Conservation (phyloP, 2,797 vertebrate genomes). For the Catharus ustulatus region DNA sequence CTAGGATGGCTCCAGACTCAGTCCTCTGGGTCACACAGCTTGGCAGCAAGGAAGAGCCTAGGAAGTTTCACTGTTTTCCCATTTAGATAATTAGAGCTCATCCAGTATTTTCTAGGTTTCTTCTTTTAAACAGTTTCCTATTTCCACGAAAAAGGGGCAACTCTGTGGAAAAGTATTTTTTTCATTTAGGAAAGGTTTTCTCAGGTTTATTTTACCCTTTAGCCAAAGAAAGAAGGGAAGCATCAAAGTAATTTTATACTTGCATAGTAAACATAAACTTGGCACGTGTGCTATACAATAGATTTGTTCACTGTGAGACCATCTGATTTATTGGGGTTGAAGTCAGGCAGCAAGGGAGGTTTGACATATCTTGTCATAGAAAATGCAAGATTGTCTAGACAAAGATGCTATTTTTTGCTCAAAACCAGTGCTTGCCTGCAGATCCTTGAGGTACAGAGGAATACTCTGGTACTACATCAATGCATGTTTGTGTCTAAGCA, state of each 20-base stretch:
- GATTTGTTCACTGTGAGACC: not conserved
- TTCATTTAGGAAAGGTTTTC: not conserved
- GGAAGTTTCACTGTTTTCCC: not conserved
- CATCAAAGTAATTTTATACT: not conserved
- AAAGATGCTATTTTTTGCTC: not conserved
- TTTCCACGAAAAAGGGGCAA: not conserved
- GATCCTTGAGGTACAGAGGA: not conserved
- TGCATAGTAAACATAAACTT: not conserved
- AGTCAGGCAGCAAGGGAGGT: not conserved
- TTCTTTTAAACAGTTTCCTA: not conserved
- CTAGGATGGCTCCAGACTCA: not conserved
- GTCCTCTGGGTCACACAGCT: not conserved
- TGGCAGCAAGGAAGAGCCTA: not conserved
- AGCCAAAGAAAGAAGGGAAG: not conserved
- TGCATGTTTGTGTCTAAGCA: not conserved
- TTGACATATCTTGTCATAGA: not conserved
- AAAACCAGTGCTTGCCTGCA: not conserved
- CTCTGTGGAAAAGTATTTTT: not conserved
- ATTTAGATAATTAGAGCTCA: not conserved
- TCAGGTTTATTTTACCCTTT: not conserved
- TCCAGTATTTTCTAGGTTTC: not conserved
- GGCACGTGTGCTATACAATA: fast-evolving
- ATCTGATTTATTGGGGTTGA: not conserved
- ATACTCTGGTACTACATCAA: not conserved
- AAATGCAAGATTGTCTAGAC: not conserved